These are phyloP conservation scores for Onychorhynchus coronatus DNA, from an alignment of 2,113 vertebrate genomes.

Conservation along the genomic window DNA sequence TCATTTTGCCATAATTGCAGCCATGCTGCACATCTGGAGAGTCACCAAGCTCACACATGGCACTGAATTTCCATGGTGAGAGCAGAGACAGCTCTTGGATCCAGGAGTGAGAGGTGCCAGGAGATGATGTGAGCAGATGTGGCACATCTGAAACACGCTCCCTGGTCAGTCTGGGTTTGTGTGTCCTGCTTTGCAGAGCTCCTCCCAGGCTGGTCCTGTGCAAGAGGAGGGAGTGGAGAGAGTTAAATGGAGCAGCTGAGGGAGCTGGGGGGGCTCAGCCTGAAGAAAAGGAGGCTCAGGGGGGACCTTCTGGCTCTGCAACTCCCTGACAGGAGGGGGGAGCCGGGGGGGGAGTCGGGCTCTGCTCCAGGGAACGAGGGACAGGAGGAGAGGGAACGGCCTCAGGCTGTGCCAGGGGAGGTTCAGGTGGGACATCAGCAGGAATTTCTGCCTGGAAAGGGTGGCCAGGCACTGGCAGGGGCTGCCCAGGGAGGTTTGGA, in stretches of 20 bases:
- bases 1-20: constrained; percentile 21
- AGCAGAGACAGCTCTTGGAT: not conserved
- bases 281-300: not conserved
- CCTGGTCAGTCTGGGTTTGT: rapidly evolving
- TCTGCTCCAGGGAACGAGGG: not conserved
- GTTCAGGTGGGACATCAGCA: not conserved
- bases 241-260: not conserved
- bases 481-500: not conserved
- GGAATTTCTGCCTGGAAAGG: not conserved
- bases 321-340: not conserved
- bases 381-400: not conserved
- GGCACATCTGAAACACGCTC: not conserved
- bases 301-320: not conserved
- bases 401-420: not conserved
- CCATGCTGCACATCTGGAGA: constrained; percentile 24
- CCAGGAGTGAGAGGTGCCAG: not conserved
- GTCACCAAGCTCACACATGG: not conserved
- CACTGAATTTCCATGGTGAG: not conserved
- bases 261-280: not conserved
- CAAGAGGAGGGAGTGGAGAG: rapidly evolving
- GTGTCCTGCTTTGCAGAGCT: not conserved
- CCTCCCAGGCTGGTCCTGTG: not conserved
- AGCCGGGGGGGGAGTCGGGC: not conserved
- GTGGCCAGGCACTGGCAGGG: not conserved
- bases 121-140: not conserved